A percentile compares a stretch with the other conserved stretches of the same genome.
Evolutionary conservation across 2,797 vertebrate genomes (phyloP).

Genomic region (Spinus pinus): DNA sequence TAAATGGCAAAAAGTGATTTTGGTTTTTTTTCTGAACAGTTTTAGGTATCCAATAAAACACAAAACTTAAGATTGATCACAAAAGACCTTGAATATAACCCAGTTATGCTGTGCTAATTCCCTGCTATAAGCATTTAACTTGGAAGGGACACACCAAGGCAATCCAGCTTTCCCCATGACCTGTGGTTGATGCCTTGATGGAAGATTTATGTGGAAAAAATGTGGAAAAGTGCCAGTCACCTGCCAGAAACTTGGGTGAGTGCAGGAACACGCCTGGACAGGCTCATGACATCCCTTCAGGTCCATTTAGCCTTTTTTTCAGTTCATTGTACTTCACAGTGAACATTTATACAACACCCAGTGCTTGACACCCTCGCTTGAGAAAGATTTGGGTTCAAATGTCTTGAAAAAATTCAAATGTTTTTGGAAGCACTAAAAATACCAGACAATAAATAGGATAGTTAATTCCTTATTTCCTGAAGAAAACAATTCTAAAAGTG

Average conservation of each 20-base stretch:
- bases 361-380: accelerated
- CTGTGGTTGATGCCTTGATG: neutral
- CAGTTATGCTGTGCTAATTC: neutral
- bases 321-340: neutral
- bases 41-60: neutral
- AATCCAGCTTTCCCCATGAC: neutral
- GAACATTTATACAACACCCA: too few species aligned
- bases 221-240: neutral
- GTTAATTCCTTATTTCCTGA: neutral
- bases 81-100: neutral
- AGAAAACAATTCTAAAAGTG: neutral
- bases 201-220: neutral
- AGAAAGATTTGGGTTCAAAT: neutral
- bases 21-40: neutral
- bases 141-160: neutral
- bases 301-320: neutral
- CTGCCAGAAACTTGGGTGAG: neutral
- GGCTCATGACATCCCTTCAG: neutral
- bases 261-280: neutral
- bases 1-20: neutral
- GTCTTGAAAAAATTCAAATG: neutral
- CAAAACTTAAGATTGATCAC: neutral
- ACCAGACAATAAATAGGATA: neutral
- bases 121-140: neutral
- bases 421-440: neutral